Evolutionary conservation across 2,888 invertebrate species (phyloP).

Genomic region (Pollenia angustigena): DNA sequence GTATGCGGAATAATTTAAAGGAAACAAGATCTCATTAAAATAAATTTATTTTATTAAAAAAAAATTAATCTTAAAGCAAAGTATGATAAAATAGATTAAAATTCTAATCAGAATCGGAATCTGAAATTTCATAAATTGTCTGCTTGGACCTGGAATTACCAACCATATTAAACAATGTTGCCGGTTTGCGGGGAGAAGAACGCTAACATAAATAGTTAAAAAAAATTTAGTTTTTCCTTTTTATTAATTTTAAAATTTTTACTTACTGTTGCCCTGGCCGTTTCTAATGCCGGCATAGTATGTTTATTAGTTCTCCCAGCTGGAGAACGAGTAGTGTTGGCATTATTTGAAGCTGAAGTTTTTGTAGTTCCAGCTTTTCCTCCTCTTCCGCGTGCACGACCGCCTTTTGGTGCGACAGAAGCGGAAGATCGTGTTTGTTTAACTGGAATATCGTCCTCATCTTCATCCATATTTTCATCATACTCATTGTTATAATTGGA

Average conservation of each 20-base stretch:
- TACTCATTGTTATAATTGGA: slow-evolving; percentile 50
- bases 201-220: slow-evolving; percentile 57
- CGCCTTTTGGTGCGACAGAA: slow-evolving; percentile 63
- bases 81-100: slow-evolving; percentile 4
- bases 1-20: no score
- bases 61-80: slow-evolving; percentile 2
- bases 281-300: slow-evolving; percentile 76
- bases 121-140: slow-evolving; percentile 71
- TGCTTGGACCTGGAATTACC: slow-evolving; percentile 64
- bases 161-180: slow-evolving; percentile 55
- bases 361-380: slow-evolving; percentile 70
- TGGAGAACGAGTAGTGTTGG: slow-evolving; percentile 44
- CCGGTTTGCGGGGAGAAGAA: slow-evolving; percentile 60
- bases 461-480: slow-evolving; percentile 54
- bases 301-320: slow-evolving; percentile 59
- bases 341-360: slow-evolving; percentile 33
- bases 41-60: slow-evolving; percentile 26
- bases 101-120: slow-evolving; percentile 71
- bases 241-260: background rate
- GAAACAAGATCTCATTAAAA: slow-evolving; percentile 15
- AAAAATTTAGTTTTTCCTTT: background rate
- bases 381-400: slow-evolving; percentile 76
- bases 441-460: slow-evolving; percentile 52
- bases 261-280: slow-evolving; percentile 75
- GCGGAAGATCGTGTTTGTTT: slow-evolving; percentile 59